Percentiles rank a stretch among this genome's conserved stretches.
phyloP scores from a whole-genome alignment of 1,140 invertebrate species.

The Rhagoletis zephyria region DNA sequence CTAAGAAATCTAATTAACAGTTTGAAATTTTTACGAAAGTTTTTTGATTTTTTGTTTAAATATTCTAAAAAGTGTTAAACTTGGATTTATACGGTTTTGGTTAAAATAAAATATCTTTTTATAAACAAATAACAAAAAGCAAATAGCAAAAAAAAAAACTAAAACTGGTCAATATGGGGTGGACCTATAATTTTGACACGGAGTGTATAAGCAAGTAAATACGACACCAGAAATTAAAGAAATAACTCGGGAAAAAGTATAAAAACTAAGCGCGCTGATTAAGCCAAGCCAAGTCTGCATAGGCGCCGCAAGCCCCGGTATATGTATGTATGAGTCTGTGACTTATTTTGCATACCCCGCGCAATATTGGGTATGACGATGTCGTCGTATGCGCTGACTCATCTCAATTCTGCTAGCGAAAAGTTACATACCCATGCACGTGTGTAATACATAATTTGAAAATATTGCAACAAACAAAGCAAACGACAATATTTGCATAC shows the following conservation, averaged over 20 bases:
- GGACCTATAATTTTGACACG: too few species aligned
- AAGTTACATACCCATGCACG: neutral
- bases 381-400: conserved; percentile 11
- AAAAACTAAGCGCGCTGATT: neutral
- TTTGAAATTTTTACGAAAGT: too few species aligned
- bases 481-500: conserved; percentile 20
- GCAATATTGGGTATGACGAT: neutral
- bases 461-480: conserved; percentile 37
- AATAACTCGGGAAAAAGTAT: neutral
- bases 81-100: too few species aligned
- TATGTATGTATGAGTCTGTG: neutral
- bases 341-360: neutral
- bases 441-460: neutral
- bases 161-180: too few species aligned
- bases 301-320: neutral
- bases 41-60: too few species aligned
- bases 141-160: too few species aligned
- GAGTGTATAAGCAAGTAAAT: neutral
- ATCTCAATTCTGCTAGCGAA: neutral
- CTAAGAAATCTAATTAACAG: too few species aligned
- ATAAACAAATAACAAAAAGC: too few species aligned
- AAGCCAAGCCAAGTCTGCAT: neutral
- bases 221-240: neutral
- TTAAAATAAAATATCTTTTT: too few species aligned
- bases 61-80: too few species aligned